Conservation (phyloP, 92 coral and sea anemone species). For the Actinernus sp. region DNA sequence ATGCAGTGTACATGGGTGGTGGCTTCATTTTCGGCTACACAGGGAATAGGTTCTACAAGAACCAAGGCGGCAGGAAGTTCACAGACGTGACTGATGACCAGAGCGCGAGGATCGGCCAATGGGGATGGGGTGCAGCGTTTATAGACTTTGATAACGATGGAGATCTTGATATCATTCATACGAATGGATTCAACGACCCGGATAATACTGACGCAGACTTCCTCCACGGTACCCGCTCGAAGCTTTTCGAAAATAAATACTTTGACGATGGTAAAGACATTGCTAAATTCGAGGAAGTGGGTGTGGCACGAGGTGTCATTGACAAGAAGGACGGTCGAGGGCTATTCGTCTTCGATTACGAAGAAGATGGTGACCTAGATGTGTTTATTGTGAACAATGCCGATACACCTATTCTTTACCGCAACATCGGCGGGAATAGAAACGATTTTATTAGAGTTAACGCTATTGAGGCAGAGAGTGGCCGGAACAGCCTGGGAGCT, state of each 20-base stretch:
- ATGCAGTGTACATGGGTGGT: conserved; percentile 91
- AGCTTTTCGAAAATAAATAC: conserved; percentile 76
- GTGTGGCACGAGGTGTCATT: conserved; percentile 74
- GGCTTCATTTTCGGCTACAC: conserved; percentile 96
- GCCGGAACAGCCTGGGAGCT: conserved; percentile 92
- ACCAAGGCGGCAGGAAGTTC: conserved; percentile 87
- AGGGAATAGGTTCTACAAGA: conserved; percentile 87
- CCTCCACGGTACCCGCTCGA: conserved; percentile 92
- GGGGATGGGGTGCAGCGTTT: conserved; percentile 99
- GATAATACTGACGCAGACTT: conserved; percentile 97
- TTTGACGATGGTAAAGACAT: conserved; percentile 76
- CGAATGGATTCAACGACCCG: conserved; percentile 97
- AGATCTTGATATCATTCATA: conserved; percentile 91
- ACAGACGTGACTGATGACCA: conserved; percentile 84
- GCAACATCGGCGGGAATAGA: conserved; percentile 88
- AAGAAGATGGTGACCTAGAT: conserved; percentile 96
- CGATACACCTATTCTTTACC: conserved; percentile 87
- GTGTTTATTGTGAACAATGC: conserved; percentile 85
- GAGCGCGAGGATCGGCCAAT: conserved; percentile 88
- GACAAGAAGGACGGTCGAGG: conserved; percentile 96
- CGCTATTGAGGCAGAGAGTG: conserved; percentile 84
- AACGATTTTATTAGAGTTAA: conserved; percentile 89
- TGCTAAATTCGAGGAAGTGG: conserved; percentile 73
- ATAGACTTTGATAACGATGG: conserved; percentile 98
- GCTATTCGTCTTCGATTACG: conserved; percentile 91